Base-by-base conservation (phyloP, 2,888 invertebrate species). In the Ectobius pallidus region DNA sequence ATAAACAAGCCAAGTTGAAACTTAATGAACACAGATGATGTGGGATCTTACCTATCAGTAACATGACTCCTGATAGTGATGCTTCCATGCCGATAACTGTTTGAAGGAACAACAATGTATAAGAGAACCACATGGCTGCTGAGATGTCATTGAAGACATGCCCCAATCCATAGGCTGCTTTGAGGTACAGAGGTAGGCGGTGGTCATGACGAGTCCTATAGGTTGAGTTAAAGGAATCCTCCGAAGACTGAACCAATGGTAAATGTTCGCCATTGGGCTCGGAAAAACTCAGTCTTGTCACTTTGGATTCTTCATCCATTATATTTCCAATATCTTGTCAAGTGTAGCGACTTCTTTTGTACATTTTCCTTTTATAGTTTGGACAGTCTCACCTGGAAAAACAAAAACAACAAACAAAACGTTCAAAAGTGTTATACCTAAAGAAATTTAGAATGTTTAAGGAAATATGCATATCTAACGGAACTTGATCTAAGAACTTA, bases 51-150 rank as follows among this genome's bases (percentile, higher is more conserved):
- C 77, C 77, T 34, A 75, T 71, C 52, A 77, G 72, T 11, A 77
- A 52, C 71, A 77, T 73, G 20, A 75, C 58, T 11, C 76, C 77
- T 7, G 77, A 74, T 16, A 75, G 62, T 30, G 67, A 67, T 11
- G 76, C 71, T 14, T 63, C 39, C 76, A 77, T 76, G 32, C 76
- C 77, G 3, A 76, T 46, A n/a, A 78, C 78, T 4, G 75, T 72
- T 65, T 84, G 84, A 16, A 84, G 78, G 76, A 83, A 84, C 72
- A 84, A 81, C 55, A 84, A 78, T 9, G 83, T 83, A 76, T 84
- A 84, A 0, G 84, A 83, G 75, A 84, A 84, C 84, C 84, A 84
- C 82, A 84, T 85, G 44, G 85, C 85, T 3, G 85, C 85, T 83
- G 81, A 62, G 84, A 82, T 77, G 69, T 85, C 85, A 75, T 85